These are phyloP conservation scores for Neolamprologus modestus DNA, from an alignment of 2,113 vertebrate genomes.

Conservation along the genomic window DNA sequence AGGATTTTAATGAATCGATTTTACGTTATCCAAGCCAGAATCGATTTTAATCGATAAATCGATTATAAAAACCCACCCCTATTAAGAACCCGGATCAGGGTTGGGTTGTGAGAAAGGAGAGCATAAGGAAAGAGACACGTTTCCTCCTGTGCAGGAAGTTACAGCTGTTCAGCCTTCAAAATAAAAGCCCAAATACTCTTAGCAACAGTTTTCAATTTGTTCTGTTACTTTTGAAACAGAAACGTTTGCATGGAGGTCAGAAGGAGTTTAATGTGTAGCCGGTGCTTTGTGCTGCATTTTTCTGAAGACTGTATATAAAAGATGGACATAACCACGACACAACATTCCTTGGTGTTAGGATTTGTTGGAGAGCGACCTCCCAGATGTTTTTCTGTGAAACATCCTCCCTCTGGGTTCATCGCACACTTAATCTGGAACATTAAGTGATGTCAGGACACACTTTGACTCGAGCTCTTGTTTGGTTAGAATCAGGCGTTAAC, in stretches of 20 bases:
- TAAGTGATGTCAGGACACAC: not conserved
- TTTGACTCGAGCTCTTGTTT: not conserved
- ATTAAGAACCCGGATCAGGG: not conserved
- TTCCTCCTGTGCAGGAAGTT: not conserved
- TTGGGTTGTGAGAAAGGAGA: rapidly evolving
- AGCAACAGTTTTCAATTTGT: not conserved
- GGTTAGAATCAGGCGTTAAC: not conserved
- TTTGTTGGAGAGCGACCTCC: not conserved
- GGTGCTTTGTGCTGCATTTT: not conserved
- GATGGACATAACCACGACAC: not conserved
- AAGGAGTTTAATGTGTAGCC: not conserved
- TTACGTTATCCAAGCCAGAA: too few relatives aligned
- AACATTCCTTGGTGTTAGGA: not conserved
- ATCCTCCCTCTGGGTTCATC: not conserved
- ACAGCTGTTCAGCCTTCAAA: not conserved
- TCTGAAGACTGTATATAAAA: not conserved
- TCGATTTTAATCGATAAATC: too few relatives aligned
- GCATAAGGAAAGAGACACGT: not conserved
- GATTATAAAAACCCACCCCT: too few relatives aligned
- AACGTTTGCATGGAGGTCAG: not conserved
- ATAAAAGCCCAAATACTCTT: not conserved
- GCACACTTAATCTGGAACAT: not conserved
- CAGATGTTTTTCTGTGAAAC: not conserved
- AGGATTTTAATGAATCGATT: too few relatives aligned
- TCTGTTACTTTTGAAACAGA: not conserved